These are phyloP conservation scores for Morpho achilles DNA, from an alignment of 2,888 invertebrate genomes.

Conservation along the genomic window DNA sequence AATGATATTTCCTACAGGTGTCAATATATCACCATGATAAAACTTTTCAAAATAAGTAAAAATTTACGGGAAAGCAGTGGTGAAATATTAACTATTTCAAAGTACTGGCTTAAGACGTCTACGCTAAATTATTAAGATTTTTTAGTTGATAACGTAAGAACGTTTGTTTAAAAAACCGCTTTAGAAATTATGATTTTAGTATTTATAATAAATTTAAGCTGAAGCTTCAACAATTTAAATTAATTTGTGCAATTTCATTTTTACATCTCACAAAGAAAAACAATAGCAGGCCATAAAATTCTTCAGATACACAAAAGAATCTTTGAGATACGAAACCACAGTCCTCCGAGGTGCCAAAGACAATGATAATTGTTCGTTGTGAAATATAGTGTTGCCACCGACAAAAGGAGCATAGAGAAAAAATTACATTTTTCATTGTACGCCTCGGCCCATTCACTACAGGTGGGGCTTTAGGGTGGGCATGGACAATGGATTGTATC, in stretches of 20 bases:
- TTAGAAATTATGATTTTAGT: too few relatives aligned
- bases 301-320: slow-evolving; percentile 43
- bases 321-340: slow-evolving; percentile 50
- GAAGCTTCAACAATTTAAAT: not conserved
- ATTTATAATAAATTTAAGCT: too few relatives aligned
- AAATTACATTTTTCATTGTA: slow-evolving; percentile 73
- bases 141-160: too few relatives aligned
- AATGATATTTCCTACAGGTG: too few relatives aligned
- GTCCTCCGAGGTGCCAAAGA: slow-evolving; percentile 70
- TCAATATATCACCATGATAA: too few relatives aligned
- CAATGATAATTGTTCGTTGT: slow-evolving; percentile 78
- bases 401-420: slow-evolving; percentile 65
- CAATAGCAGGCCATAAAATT: slow-evolving; percentile 32
- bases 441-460: slow-evolving; percentile 67
- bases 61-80: too few relatives aligned
- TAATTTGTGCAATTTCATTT: slow-evolving; percentile 24
- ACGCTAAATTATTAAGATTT: too few relatives aligned
- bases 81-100: too few relatives aligned
- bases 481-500: slow-evolving; percentile 64
- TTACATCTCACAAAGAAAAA: slow-evolving; percentile 14
- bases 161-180: too few relatives aligned
- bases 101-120: too few relatives aligned
- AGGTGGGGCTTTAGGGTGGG: slow-evolving; percentile 67
- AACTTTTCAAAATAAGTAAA: too few relatives aligned
- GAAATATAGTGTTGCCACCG: slow-evolving; percentile 77